phyloP scores from a whole-genome alignment of 2,888 invertebrate species.

The Linnaemya vulpina region DNA sequence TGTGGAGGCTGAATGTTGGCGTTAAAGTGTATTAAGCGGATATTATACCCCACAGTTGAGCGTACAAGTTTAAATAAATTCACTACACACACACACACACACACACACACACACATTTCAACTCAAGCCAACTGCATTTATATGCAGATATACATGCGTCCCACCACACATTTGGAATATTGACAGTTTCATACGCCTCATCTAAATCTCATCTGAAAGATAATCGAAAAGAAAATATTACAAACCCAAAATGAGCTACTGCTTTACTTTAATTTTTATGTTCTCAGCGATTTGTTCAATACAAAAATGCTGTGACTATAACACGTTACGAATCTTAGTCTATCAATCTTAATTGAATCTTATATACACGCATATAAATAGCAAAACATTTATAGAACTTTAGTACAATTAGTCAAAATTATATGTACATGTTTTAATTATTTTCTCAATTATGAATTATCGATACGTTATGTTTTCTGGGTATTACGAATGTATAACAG shows the following conservation, averaged over 20 bases:
- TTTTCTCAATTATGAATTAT: too few species aligned
- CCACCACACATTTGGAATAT: not conserved
- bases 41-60: constrained; percentile 49
- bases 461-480: too few species aligned
- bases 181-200: not conserved
- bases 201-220: not conserved
- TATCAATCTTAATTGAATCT: too few species aligned
- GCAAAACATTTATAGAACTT: too few species aligned
- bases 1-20: constrained; percentile 5
- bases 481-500: not conserved
- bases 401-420: too few species aligned
- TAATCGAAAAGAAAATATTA: not conserved
- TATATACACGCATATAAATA: too few species aligned
- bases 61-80: constrained; percentile 65
- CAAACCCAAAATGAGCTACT: not conserved
- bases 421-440: too few species aligned
- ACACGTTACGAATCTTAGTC: too few species aligned
- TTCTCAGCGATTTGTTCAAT: too few species aligned
- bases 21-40: constrained; percentile 30
- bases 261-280: too few species aligned
- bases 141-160: not conserved
- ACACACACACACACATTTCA: constrained; percentile 10
- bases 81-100: constrained; percentile 15
- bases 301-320: too few species aligned
- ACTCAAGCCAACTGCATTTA: constrained; percentile 31